phyloP scores from a whole-genome alignment of 2,888 invertebrate species.

The Dryocosmus kuriphilus region DNA sequence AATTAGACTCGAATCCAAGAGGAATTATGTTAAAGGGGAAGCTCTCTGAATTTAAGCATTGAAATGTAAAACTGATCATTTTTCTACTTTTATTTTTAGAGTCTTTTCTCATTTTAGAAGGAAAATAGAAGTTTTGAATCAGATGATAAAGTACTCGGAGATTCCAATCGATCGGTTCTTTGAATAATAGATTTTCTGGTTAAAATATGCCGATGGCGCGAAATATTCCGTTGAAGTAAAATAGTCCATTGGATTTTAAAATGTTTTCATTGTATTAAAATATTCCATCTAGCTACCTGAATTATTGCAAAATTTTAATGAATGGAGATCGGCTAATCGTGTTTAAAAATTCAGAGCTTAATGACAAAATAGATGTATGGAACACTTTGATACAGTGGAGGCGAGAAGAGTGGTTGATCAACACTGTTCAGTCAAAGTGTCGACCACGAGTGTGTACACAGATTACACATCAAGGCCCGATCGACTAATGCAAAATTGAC shows the following conservation, averaged over 20 bases:
- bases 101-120: not conserved
- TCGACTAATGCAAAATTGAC: not conserved
- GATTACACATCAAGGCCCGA: not conserved
- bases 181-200: not conserved
- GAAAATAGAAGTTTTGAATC: not conserved
- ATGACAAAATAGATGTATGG: not conserved
- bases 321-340: not conserved
- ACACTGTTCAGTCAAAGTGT: constrained; percentile 1
- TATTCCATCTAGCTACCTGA: not conserved
- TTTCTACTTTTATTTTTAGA: not conserved
- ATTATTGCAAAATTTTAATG: not conserved
- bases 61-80: not conserved
- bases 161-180: not conserved
- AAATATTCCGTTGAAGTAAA: not conserved
- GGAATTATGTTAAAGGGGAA: not conserved
- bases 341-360: not conserved
- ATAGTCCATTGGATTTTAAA: too few relatives aligned
- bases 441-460: not conserved
- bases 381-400: not conserved
- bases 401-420: not conserved
- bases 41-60: not conserved
- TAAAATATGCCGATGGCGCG: not conserved
- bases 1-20: not conserved
- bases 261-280: not conserved
- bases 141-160: not conserved